Base-by-base conservation (phyloP, 2,113 vertebrate species). In the Cebidichthys violaceus region DNA sequence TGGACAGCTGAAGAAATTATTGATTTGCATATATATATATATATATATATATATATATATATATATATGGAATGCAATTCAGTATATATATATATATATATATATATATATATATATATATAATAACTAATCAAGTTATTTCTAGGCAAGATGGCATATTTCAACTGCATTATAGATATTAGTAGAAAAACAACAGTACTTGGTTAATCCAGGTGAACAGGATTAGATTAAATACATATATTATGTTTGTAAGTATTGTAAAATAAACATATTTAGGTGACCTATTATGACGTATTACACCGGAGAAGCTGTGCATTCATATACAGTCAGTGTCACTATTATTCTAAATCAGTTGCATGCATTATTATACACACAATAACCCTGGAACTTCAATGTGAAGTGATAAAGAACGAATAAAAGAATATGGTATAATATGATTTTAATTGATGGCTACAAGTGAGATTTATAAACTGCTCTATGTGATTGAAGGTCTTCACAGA, bases 1-100 rank as follows among this genome's bases (percentile, higher is more conserved):
- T 17, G 1, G 64, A 69, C 57, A 60, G 77, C 55, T 87, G 69
- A 73, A 75, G 50, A 70, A 81, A 73, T 54, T 72, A 37, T 20
- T 22, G 59, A 60, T 62, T 71, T 65, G 41, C 11, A 17, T n/a
- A 37, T 22, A 78, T 20, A 50, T 20, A 20, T 50, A 20, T 50
- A 9, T 39, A 39, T 9, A 39, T 39, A 39, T 39, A 39, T 39
- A 39, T 39, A 39, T 39, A 39, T 39, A 39, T 39, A 39, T 39
- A 39, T 39, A 39, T 39, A 39, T 39, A 39, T 39, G n/a, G n/a
- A n/a, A n/a, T n/a, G n/a, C n/a, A n/a, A n/a, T n/a, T n/a, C n/a
- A n/a, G n/a, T n/a, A 39, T 39, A 39, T 39, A 39, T 39, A 39
- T 41, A 39, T 39, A 39, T 39, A 39, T 39, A 39, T 39, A 39